These are phyloP conservation scores for Vespertilio murinus DNA, from an alignment of 2,797 vertebrate genomes.

Conservation along the genomic window DNA sequence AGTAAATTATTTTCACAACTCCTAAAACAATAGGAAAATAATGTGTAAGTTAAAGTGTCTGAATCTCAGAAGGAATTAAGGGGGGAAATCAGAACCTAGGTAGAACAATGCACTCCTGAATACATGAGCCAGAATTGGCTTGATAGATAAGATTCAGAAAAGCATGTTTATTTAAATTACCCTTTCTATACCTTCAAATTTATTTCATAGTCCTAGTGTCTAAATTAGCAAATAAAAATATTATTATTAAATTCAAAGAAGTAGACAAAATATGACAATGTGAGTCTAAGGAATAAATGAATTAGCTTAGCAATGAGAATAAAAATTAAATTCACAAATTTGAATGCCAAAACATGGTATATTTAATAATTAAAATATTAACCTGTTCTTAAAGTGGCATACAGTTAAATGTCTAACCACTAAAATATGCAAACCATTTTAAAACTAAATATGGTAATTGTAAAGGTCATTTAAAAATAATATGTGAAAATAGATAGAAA, in stretches of 20 bases:
- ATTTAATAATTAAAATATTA: neutral
- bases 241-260: neutral
- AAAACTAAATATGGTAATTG: neutral
- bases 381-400: neutral
- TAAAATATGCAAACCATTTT: neutral
- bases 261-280: neutral
- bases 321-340: neutral
- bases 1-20: neutral
- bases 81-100: neutral
- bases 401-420: neutral
- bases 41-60: neutral
- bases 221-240: neutral
- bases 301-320: neutral
- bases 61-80: neutral
- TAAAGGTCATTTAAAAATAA: constrained; percentile 8
- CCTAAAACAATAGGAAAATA: neutral
- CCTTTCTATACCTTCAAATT: neutral
- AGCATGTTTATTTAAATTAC: neutral
- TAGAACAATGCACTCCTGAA: neutral
- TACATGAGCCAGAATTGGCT: neutral
- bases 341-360: neutral
- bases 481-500: neutral
- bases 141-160: neutral
- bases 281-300: neutral
- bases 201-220: neutral